A percentile compares a stretch with the other conserved stretches of the same genome.
These are phyloP conservation scores for Prenolepis imparis DNA, from an alignment of 2,888 invertebrate genomes.

Conservation along the genomic window DNA sequence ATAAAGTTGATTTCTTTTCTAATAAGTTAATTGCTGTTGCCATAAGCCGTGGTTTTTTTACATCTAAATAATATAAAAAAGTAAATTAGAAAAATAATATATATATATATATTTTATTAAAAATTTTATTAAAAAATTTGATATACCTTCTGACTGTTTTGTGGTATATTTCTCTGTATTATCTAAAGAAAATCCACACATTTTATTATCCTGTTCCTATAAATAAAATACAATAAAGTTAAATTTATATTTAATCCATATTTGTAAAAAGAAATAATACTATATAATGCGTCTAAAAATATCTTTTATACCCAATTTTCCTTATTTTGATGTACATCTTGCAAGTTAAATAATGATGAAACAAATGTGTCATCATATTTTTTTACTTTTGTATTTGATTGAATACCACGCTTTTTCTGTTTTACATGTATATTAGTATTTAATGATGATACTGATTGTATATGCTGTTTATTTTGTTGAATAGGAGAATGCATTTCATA, in stretches of 20 bases:
- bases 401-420: constrained; percentile 1
- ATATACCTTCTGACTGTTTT: constrained; percentile 23
- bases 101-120: background rate
- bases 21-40: background rate
- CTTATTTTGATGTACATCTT: background rate
- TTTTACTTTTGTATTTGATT: background rate
- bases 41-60: background rate
- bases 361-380: constrained; percentile 1
- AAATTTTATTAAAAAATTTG: background rate
- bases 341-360: background rate
- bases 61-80: constrained; percentile 11
- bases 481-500: background rate
- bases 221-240: constrained; percentile 5
- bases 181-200: background rate
- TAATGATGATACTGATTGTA: background rate
- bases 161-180: background rate
- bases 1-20: background rate
- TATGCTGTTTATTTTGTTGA: constrained; percentile 12
- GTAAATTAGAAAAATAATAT: constrained; percentile 1
- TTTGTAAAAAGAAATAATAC: background rate
- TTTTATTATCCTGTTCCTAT: constrained; percentile 1
- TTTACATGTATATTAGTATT: constrained; percentile 3
- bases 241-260: background rate
- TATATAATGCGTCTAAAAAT: background rate
- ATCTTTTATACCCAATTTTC: constrained; percentile 14